Conservation (phyloP, 2,113 vertebrate species). For the Gasterosteus nipponicus region DNA sequence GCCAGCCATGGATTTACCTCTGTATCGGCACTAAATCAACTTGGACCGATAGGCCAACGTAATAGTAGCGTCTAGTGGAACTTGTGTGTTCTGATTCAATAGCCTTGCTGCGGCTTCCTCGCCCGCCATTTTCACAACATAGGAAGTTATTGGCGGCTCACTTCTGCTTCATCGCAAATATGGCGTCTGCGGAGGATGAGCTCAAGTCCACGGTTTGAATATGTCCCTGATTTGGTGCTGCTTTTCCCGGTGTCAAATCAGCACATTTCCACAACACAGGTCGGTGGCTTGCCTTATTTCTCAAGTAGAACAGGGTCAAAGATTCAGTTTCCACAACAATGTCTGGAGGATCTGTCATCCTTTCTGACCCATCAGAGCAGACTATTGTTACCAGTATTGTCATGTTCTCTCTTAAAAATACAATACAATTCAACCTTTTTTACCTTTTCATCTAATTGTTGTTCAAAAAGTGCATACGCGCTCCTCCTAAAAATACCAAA, state of each 20-base stretch:
- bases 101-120: background rate
- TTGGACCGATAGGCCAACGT: background rate
- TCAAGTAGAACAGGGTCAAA: conserved; percentile 19
- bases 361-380: background rate
- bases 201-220: background rate
- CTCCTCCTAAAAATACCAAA: background rate
- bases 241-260: conserved; percentile 7
- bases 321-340: conserved; percentile 8
- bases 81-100: background rate
- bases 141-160: background rate
- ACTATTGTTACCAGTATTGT: background rate
- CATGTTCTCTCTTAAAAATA: background rate
- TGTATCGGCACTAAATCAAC: background rate
- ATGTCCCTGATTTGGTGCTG: background rate
- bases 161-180: too few relatives aligned
- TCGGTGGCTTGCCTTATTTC: background rate
- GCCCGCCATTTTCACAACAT: background rate
- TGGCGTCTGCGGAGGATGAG: background rate
- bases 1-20: background rate
- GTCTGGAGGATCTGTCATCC: background rate
- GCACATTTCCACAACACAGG: background rate
- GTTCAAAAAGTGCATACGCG: background rate
- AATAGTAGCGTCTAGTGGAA: background rate
- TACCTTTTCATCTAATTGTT: background rate
- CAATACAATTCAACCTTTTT: background rate